These are phyloP conservation scores for Axinella damicornis DNA, from an alignment of 37 sponge, comb jelly and placozoan species.

Conservation along the genomic window DNA sequence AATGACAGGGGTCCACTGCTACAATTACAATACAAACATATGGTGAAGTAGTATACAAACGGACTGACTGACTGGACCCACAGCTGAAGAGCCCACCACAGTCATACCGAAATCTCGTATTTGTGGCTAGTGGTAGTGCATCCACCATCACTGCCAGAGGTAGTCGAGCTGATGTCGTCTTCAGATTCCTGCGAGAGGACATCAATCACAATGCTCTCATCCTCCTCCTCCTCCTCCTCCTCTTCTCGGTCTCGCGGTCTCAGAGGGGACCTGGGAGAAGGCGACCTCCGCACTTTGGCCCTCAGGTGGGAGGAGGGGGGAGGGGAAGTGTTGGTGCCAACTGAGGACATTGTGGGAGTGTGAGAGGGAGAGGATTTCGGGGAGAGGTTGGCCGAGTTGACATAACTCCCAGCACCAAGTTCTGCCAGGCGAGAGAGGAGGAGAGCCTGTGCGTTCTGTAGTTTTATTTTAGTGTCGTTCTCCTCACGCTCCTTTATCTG, in stretches of 20 bases:
- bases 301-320: no score
- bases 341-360: no score
- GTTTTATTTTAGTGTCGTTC: slow-evolving; percentile 22
- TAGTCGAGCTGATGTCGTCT: slow-evolving; percentile 69
- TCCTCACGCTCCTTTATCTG: slow-evolving; percentile 63
- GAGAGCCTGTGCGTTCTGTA: slow-evolving; percentile 38
- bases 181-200: slow-evolving; percentile 39
- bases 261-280: no score
- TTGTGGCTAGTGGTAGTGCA: slow-evolving; percentile 71
- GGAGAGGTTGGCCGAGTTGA: slow-evolving; percentile 15
- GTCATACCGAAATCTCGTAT: slow-evolving; percentile 23
- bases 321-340: no score
- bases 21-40: no score
- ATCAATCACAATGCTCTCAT: slow-evolving; percentile 41
- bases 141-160: slow-evolving; percentile 73
- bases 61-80: not conserved
- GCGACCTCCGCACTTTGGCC: no score
- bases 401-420: slow-evolving; percentile 43
- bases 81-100: not conserved
- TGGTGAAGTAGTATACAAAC: not conserved
- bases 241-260: no score
- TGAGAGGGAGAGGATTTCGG: not conserved
- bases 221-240: slow-evolving; percentile 49
- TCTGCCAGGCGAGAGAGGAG: slow-evolving; percentile 56
- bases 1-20: no score